These are phyloP conservation scores for Ectropis crepuscularia DNA, from an alignment of 2,888 invertebrate genomes.

Conservation along the genomic window DNA sequence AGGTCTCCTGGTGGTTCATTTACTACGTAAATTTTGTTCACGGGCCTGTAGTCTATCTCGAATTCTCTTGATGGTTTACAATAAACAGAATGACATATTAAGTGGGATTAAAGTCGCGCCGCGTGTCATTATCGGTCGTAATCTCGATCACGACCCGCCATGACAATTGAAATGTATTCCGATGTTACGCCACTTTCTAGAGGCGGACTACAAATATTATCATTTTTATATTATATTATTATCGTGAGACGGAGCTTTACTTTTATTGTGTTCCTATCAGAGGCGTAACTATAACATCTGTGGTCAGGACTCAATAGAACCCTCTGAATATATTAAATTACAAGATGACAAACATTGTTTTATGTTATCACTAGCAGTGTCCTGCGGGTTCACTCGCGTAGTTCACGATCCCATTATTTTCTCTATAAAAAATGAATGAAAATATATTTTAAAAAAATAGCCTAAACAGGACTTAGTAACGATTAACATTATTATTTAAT, in stretches of 20 bases:
- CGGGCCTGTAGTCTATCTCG: no score
- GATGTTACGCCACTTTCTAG: slow-evolving; percentile 27
- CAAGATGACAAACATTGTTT: not conserved
- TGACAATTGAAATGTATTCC: slow-evolving; percentile 35
- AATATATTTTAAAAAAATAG: no score
- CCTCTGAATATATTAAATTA: not conserved
- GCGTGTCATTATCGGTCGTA: slow-evolving; percentile 30
- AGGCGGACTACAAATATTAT: slow-evolving; percentile 11
- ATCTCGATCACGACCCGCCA: slow-evolving; percentile 29
- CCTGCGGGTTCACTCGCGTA: no score
- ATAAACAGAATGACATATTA: slow-evolving; percentile 31
- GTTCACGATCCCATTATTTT: no score
- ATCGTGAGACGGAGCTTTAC: not conserved
- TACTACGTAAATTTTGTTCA: no score
- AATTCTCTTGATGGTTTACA: slow-evolving; percentile 1
- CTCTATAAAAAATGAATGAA: no score
- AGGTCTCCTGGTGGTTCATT: no score
- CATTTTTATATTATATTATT: not conserved
- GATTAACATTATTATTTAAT: no score
- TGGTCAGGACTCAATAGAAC: not conserved
- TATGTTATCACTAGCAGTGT: no score
- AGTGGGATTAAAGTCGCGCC: slow-evolving; percentile 35
- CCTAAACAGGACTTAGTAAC: no score
- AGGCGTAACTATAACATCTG: not conserved
- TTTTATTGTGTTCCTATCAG: slow-evolving; percentile 1